phyloP scores from a whole-genome alignment of 2,888 invertebrate genomes.

The Pristionchus exspectatus region DNA sequence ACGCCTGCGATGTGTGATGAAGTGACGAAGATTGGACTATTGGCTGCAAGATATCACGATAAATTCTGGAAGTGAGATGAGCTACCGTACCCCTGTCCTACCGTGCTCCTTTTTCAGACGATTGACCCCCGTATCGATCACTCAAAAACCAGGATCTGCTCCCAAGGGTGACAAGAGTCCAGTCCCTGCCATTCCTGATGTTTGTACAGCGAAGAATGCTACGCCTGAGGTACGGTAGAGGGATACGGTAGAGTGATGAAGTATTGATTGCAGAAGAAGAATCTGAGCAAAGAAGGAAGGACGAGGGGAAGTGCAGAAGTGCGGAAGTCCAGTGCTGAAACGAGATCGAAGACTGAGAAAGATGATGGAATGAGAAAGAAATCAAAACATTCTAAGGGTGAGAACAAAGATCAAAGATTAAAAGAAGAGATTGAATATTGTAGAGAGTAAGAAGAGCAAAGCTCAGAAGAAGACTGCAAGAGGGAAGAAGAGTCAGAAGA shows the following conservation, averaged over 20 bases:
- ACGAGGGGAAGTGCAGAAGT: neutral
- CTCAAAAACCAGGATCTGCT: neutral
- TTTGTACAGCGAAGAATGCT: neutral
- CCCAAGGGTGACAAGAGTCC: neutral
- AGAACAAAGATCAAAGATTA: slow-evolving; percentile 4
- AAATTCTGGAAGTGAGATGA: slow-evolving; percentile 27
- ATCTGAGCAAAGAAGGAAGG: neutral
- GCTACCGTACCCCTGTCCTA: neutral
- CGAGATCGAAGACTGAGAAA: neutral
- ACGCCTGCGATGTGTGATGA: slow-evolving; percentile 30
- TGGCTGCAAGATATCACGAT: slow-evolving; percentile 5
- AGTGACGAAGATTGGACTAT: slow-evolving; percentile 21
- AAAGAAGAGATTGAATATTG: neutral
- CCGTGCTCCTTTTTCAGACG: slow-evolving; percentile 24
- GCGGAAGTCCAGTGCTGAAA: neutral
- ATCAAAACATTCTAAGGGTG: neutral
- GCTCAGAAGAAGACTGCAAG: slow-evolving; percentile 17
- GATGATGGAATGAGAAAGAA: neutral
- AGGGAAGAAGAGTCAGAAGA: slow-evolving; percentile 29
- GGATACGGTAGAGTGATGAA: neutral
- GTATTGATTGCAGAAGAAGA: slow-evolving; percentile 13
- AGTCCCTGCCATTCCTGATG: neutral
- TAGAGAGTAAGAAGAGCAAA: slow-evolving; percentile 4
- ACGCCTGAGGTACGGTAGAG: slow-evolving; percentile 17
- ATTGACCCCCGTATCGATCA: slow-evolving; percentile 20